phyloP scores from a whole-genome alignment of 1,140 invertebrate species.

The Heliothis subflexa region DNA sequence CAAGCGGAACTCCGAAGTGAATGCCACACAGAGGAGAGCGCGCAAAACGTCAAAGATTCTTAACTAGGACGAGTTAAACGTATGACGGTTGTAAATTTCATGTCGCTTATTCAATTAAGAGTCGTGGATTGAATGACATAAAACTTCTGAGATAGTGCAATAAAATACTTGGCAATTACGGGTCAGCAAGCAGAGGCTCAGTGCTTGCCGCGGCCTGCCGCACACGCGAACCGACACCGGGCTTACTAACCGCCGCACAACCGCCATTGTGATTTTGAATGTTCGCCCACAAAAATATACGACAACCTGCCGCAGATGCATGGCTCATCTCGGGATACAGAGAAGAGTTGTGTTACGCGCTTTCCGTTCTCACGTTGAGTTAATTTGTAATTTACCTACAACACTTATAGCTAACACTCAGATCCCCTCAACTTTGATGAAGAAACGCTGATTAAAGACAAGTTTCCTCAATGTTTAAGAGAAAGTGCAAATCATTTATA shows the following conservation, averaged over 20 bases:
- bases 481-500: slow-evolving; percentile 4
- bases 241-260: slow-evolving; percentile 33
- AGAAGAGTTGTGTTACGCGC: slow-evolving; percentile 27
- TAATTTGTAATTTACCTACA: background rate
- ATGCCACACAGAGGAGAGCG: slow-evolving; percentile 24
- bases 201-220: slow-evolving; percentile 44
- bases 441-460: no score
- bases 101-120: slow-evolving; percentile 84
- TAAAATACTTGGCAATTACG: slow-evolving; percentile 81
- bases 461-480: background rate
- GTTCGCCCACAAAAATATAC: slow-evolving; percentile 44
- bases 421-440: background rate
- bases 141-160: slow-evolving; percentile 79
- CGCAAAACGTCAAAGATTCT: slow-evolving; percentile 64
- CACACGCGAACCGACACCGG: slow-evolving; percentile 38
- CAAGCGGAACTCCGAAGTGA: slow-evolving; percentile 15
- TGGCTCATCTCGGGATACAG: slow-evolving; percentile 34
- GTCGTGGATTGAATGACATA: slow-evolving; percentile 82
- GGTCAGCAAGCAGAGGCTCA: slow-evolving; percentile 65
- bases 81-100: slow-evolving; percentile 82
- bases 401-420: background rate
- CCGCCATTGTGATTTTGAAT: slow-evolving; percentile 46
- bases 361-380: background rate
- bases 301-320: slow-evolving; percentile 20
- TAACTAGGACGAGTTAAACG: slow-evolving; percentile 74